Evolutionary conservation across 2,888 invertebrate species (phyloP).

Genomic region (Parasteatoda lunata): DNA sequence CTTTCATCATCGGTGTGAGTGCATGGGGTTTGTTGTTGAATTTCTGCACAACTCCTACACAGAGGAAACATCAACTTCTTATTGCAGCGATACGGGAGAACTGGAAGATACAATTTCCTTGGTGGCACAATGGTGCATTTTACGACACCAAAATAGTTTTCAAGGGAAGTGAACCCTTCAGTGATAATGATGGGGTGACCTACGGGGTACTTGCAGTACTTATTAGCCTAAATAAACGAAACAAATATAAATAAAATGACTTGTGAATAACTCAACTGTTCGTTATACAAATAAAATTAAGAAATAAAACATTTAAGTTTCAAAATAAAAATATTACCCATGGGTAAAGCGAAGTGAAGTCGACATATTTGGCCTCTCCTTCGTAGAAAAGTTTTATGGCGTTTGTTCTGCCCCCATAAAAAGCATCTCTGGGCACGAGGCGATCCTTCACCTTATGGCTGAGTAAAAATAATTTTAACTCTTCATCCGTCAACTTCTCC

Average conservation of each 20-base stretch:
- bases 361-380: neutral
- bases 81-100: neutral
- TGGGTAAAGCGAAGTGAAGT: neutral
- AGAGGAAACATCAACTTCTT: conserved; percentile 1
- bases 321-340: neutral
- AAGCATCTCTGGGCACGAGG: conserved; percentile 4
- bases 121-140: conserved; percentile 4
- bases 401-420: conserved; percentile 13
- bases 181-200: conserved; percentile 20
- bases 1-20: neutral
- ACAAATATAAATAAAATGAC: too few species aligned
- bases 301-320: too few species aligned
- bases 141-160: conserved; percentile 4
- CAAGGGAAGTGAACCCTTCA: neutral
- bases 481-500: neutral
- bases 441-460: neutral
- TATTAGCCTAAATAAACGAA: neutral
- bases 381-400: conserved; percentile 1
- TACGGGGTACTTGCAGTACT: conserved; percentile 11
- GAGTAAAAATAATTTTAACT: neutral
- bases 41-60: neutral
- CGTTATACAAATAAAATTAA: too few species aligned
- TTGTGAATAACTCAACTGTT: too few species aligned
- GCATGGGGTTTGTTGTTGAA: neutral
- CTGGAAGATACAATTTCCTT: neutral